Base-by-base conservation (phyloP, 2,888 invertebrate species). In the Anoplius nigerrimus region DNA sequence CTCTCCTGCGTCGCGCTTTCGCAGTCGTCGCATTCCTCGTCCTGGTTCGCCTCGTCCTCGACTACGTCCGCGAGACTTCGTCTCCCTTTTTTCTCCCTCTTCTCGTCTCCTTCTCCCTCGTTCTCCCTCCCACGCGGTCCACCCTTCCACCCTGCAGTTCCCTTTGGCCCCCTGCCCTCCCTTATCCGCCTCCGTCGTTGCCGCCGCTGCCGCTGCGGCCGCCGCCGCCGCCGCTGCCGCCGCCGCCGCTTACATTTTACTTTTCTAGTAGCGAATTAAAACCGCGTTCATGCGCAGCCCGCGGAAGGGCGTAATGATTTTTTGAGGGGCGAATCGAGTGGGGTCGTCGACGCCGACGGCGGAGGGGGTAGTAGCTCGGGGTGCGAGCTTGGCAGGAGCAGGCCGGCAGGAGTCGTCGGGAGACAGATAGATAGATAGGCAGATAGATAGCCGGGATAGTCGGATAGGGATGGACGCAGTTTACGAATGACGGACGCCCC, bases 251-350 rank as follows among this genome's bases (percentile, higher is more conserved):
- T 86, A 85, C 85, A 83, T 84, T 86, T 87, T 86, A 85, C 85
- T 86, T 86, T 86, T 86, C 86, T 87, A 86, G 86, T 85, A 86
- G 85, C 86, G 87, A 86, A 86, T 89, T 89, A 91, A 90, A 92
- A 91, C 92, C 92, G 92, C 92, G 92, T 92, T 92, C 92, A 92
- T 92, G 92, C 89, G 89, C 90, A 90, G 89, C 89, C 90, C 92
- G 92, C 92, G 89, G 91, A 91, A 91, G 91, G 91, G 93, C 93
- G 93, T 94, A 94, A 94, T 94, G 94, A 94, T 94, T 94, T 94
- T 94, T 94, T 94, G 94, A 88, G 93, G 93, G 93, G 93, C 92
- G 93, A 93, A 93, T 93, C 93, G 92, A 92, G 92, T 92, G 91
- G 92, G 92, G 92, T 92, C 91, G 91, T 91, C 90, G 91, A 91